Conservation (phyloP, 1,140 invertebrate species). For the Drosophila navojoa region DNA sequence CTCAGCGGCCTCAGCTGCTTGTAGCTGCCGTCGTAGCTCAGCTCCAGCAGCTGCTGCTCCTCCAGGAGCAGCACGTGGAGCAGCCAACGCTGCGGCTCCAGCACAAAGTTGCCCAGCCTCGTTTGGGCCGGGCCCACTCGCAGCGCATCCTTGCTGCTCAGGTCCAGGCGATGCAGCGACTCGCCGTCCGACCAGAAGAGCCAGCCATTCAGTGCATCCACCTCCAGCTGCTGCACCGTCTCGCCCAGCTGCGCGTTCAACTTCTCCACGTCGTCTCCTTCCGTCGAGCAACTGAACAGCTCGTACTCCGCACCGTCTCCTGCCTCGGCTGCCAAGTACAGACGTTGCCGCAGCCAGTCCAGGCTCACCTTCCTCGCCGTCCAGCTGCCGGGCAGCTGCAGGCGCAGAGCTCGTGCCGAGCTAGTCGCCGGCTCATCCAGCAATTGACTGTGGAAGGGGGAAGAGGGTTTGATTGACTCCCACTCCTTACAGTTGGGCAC, state of each 20-base stretch:
- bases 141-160: constrained; percentile 83
- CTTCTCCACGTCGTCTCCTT: neutral
- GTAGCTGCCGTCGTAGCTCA: constrained; percentile 88
- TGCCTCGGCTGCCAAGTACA: constrained; percentile 91
- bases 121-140: constrained; percentile 29
- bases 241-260: neutral
- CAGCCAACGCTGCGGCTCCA: constrained; percentile 90
- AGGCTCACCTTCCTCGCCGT: constrained; percentile 88
- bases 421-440: constrained; percentile 7
- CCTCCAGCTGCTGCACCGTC: constrained; percentile 89
- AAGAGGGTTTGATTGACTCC: too few relatives aligned
- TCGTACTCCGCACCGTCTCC: neutral
- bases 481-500: too few relatives aligned
- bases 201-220: constrained; percentile 96
- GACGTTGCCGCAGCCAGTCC: constrained; percentile 93
- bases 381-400: neutral
- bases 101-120: constrained; percentile 89
- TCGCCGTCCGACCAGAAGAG: constrained; percentile 90
- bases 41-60: constrained; percentile 90
- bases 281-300: constrained; percentile 21
- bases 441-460: constrained; percentile 25
- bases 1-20: neutral
- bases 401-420: neutral
- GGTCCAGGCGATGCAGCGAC: constrained; percentile 90
- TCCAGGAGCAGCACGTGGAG: constrained; percentile 90